Evolutionary conservation across 1,140 invertebrate species (phyloP), one percentile per base, ranked within the genome.

Genomic region (Lepeophtheirus salmonis): DNA sequence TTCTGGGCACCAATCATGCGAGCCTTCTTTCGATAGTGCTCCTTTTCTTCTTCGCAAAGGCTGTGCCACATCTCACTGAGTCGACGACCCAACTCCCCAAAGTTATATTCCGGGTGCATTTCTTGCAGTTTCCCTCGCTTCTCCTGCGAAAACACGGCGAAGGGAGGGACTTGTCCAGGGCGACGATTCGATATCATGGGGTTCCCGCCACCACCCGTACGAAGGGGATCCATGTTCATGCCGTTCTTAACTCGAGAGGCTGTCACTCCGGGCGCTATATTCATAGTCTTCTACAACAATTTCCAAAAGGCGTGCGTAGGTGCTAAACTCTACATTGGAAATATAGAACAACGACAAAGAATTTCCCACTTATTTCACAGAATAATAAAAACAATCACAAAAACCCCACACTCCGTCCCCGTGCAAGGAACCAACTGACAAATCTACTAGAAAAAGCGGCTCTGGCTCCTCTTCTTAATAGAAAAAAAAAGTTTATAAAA

Each of bases 1-100:
- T 56, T 56, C 24, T 20, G 18, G 21, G 6, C 54, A 21, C 18
- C 24, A 10, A 56, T 25, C 12, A n/a, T 10, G 6, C 54, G 12
- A 25, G 54, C 54, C 21, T 20, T 21, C 24, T 17, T 21, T 25
- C 54, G 12, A 20, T 56, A 56, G 20, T n/a, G 12, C 20, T 56
- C 54, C 24, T 56, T 56, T 10, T 56, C 54, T n/a, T 56, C 54
- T 25, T 56, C 54, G 12, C 14, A 10, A 10, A 56, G 54, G 12
- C 6, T 17, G 17, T 56, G 54, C 54, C 54, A 56, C 54, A 56
- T 56, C 24, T 56, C 54, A 10, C 54, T 20, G 3, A 56, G 24
- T 4, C 54, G 18, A 12, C 54, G 18, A 20, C 54, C 54, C 12
- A 56, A 10, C 10, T 56, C 54, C 12, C 54, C 54, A 25, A 23